Conservation (phyloP, 2,113 vertebrate species). For the Eubucco bourcierii region DNA sequence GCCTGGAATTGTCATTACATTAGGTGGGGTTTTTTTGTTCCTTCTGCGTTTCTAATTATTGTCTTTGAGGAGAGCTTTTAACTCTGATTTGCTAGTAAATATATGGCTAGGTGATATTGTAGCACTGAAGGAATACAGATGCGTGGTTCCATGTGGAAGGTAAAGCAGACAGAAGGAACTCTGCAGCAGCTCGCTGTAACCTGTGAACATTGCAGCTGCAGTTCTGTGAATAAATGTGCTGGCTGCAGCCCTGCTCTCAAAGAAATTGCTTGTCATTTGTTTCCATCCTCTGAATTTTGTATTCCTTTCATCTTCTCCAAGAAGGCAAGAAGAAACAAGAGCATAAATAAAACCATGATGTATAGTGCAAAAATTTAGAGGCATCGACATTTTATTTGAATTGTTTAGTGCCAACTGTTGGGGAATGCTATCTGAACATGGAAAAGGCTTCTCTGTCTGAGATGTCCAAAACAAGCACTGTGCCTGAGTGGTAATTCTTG, state of each 20-base stretch:
- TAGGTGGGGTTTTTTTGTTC: neutral
- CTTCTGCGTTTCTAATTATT: neutral
- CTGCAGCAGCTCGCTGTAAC: neutral
- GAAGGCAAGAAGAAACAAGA: neutral
- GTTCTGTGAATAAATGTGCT: neutral
- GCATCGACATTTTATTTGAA: neutral
- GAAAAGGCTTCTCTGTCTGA: neutral
- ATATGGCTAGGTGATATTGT: neutral
- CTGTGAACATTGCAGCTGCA: accelerated
- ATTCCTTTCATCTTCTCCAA: neutral
- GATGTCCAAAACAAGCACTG: neutral
- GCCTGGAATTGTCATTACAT: neutral
- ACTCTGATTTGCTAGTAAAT: neutral
- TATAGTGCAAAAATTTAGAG: neutral
- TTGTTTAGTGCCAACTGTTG: neutral
- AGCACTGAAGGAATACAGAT: neutral
- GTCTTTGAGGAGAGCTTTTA: neutral
- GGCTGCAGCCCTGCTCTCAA: neutral
- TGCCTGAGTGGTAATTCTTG: neutral
- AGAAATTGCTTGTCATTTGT: neutral
- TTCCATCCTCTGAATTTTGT: neutral
- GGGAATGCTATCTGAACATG: neutral
- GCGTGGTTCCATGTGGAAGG: neutral
- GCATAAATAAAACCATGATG: neutral
- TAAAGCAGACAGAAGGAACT: neutral